phyloP scores from a whole-genome alignment of 2,888 invertebrate species.

The Stenodera caucasica region DNA sequence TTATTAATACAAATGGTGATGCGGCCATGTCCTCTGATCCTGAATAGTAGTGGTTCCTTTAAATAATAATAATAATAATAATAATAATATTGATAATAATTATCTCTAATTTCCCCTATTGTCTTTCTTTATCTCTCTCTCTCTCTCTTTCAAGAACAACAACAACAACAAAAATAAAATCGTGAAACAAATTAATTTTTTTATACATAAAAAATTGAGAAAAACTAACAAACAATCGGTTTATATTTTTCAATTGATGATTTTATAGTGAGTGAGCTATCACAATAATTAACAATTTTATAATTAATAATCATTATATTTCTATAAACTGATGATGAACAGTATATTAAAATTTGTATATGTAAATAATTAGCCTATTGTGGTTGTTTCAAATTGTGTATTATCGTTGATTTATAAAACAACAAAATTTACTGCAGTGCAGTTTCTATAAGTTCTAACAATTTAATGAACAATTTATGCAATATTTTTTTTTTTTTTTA shows the following conservation, averaged over 20 bases:
- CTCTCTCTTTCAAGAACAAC: background rate
- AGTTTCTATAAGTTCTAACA: conserved; percentile 23
- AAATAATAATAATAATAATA: too few relatives aligned
- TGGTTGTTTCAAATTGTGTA: conserved; percentile 32
- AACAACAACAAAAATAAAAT: background rate
- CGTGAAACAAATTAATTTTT: background rate
- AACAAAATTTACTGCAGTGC: conserved; percentile 30
- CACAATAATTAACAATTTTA: conserved; percentile 8
- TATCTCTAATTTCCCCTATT: too few relatives aligned
- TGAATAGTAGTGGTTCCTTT: conserved; percentile 41
- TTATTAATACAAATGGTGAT: conserved; percentile 71
- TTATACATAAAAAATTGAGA: too few relatives aligned
- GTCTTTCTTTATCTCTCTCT: too few relatives aligned
- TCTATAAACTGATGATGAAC: conserved; percentile 42
- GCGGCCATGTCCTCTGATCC: conserved; percentile 57
- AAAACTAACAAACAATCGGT: too few relatives aligned
- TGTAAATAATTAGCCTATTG: conserved; percentile 34
- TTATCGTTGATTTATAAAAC: background rate
- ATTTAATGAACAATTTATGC: conserved; percentile 14
- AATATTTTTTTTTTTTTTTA: too few relatives aligned
- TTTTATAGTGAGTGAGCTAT: conserved; percentile 17
- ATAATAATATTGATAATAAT: too few relatives aligned
- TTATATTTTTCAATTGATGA: too few relatives aligned
- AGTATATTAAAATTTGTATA: conserved; percentile 41
- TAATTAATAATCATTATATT: conserved; percentile 1